These are phyloP conservation scores for Ianthella basta DNA, from an alignment of 37 sponge, comb jelly and placozoan species.

Conservation along the genomic window DNA sequence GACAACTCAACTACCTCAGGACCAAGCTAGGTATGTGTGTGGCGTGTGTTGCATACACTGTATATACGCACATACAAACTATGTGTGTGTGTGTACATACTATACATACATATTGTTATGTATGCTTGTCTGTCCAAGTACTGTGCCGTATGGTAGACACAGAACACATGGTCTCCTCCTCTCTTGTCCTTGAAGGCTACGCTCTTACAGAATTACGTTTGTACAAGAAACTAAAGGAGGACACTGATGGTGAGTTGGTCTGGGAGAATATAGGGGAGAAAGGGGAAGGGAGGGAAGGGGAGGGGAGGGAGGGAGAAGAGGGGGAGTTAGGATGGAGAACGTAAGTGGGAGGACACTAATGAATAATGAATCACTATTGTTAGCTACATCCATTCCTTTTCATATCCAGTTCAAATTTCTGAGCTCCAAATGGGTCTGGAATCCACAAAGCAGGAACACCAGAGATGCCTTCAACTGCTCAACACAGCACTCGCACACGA, in stretches of 20 bases:
- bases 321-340: no score
- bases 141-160: no score
- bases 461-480: constrained; percentile 6
- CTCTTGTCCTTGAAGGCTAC: constrained; percentile 55
- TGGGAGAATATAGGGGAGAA: no score
- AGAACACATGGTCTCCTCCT: no score
- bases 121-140: no score
- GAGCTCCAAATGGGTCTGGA: neutral
- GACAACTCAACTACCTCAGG: constrained; percentile 58
- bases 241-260: constrained; percentile 27
- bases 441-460: neutral
- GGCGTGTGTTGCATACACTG: neutral
- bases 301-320: no score
- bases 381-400: neutral
- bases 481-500: neutral
- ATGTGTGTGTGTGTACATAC: no score
- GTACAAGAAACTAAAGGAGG: constrained; percentile 56
- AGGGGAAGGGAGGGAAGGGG: no score
- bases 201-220: constrained; percentile 59
- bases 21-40: constrained; percentile 56
- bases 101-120: no score
- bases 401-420: neutral
- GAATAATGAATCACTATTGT: neutral
- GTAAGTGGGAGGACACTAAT: no score
- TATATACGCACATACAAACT: neutral